Base-by-base conservation (phyloP, 2,888 invertebrate genomes). In the Byasa hedistus region DNA sequence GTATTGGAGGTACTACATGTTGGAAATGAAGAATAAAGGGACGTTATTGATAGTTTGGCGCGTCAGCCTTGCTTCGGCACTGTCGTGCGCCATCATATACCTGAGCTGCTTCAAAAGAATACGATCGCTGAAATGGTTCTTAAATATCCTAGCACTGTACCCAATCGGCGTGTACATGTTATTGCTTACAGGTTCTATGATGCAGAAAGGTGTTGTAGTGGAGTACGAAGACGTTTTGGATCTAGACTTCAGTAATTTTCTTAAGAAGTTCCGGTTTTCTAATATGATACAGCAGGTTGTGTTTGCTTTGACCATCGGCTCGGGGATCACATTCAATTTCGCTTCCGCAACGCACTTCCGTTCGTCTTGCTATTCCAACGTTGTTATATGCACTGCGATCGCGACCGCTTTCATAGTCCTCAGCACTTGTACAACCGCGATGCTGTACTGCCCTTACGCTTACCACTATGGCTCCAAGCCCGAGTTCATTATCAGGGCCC, bases 361-460 rank as follows among this genome's bases (percentile, higher is more conserved):
- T 8, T 73, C 84, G 10, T 85, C 89, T 0, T 85, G 85, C 69
- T 90, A 86, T 69, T 78, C 85, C 15, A 84, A 87, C 68, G 75
- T 79, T 3, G 84, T 89, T 12, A 74, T 85, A 21, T 73, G 80
- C 8, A 80, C 83, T 2, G 73, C 80, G 1, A 70, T 79, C 2
- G 75, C 78, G 57, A 68, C 72, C 0, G 73, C 72, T 3, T 77
- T 82, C 56, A 69, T 78, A 0, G 48, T 80, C 5, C 69, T 89
- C 1, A 70, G 79, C 12, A 74, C 81, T 39, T 78, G 75, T 68
- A 80, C 78, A 10, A 72, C 74, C 1, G 82, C 80, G 10, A 81
- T 89, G 80, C 81, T 89, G 80, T 65, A 75, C 7, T 89, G 91
- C 61, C 88, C 91, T 0, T 87, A 86, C 58, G 76, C 85, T 15